phyloP scores from a whole-genome alignment of 2,888 invertebrate genomes.

The Silvanus unidentatus region DNA sequence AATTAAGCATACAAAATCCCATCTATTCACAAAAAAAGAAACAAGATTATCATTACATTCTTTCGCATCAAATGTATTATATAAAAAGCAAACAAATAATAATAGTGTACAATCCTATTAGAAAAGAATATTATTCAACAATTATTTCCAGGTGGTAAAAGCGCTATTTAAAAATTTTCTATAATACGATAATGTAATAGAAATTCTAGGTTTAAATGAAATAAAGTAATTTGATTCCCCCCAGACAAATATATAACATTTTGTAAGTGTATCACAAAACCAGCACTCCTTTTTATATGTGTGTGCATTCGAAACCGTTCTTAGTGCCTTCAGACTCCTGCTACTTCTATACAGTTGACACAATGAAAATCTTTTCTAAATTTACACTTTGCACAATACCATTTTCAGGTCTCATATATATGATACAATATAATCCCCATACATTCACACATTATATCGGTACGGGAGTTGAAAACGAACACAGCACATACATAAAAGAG shows the following conservation, averaged over 20 bases:
- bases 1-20: too few species aligned
- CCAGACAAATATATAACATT: conserved; percentile 25
- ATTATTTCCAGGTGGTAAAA: conserved; percentile 2
- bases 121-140: neutral
- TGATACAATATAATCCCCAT: conserved; percentile 7
- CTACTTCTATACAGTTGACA: conserved; percentile 12
- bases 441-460: conserved; percentile 9
- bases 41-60: too few species aligned
- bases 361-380: conserved; percentile 32
- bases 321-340: too few species aligned
- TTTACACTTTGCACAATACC: conserved; percentile 30
- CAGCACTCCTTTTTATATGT: conserved; percentile 17
- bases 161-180: too few species aligned
- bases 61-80: too few species aligned
- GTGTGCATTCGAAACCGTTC: conserved; percentile 26
- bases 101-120: neutral
- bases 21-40: too few species aligned
- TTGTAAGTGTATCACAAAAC: conserved; percentile 36
- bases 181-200: neutral
- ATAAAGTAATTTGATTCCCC: conserved; percentile 22
- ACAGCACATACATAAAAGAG: conserved; percentile 1
- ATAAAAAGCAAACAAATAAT: neutral
- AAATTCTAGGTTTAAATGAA: conserved; percentile 9
- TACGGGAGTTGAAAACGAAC: conserved; percentile 10
- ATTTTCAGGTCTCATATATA: conserved; percentile 8